These are phyloP conservation scores for Pseudomyrmex pallidus DNA, from an alignment of 1,140 invertebrate species.

Conservation along the genomic window DNA sequence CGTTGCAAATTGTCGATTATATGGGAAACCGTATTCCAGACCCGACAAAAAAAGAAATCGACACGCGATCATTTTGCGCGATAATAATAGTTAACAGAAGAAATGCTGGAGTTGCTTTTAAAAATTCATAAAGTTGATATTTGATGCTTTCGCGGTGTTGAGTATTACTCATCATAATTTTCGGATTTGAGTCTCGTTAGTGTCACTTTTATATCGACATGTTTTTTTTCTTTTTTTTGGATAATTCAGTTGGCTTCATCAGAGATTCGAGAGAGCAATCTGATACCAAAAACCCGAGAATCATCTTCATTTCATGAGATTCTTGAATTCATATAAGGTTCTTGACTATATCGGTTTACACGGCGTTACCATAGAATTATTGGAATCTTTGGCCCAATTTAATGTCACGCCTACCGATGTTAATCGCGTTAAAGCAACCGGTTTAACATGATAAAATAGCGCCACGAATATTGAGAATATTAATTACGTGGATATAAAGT, in stretches of 20 bases:
- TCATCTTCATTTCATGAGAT: no score
- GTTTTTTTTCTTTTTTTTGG: no score
- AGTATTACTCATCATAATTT: no score
- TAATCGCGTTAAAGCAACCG: not conserved
- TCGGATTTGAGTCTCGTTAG: no score
- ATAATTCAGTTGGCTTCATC: no score
- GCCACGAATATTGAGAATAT: constrained; percentile 10
- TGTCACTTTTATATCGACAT: not conserved
- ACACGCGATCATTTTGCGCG: not conserved
- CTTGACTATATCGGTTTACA: no score
- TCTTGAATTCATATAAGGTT: no score
- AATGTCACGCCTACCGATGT: not conserved
- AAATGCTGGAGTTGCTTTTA: not conserved
- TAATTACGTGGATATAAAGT: constrained; percentile 20
- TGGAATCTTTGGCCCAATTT: not conserved
- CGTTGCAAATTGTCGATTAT: not conserved
- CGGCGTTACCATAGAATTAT: not conserved
- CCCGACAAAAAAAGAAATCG: not conserved
- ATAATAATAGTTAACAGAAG: not conserved
- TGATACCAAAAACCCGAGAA: no score
- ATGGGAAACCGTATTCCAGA: not conserved
- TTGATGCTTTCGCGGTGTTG: not conserved
- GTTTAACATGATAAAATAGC: constrained; percentile 1
- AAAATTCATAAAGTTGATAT: not conserved
- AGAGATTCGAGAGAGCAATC: no score